Conservation (phyloP, 2,113 vertebrate genomes). For the Calidris pygmaea region DNA sequence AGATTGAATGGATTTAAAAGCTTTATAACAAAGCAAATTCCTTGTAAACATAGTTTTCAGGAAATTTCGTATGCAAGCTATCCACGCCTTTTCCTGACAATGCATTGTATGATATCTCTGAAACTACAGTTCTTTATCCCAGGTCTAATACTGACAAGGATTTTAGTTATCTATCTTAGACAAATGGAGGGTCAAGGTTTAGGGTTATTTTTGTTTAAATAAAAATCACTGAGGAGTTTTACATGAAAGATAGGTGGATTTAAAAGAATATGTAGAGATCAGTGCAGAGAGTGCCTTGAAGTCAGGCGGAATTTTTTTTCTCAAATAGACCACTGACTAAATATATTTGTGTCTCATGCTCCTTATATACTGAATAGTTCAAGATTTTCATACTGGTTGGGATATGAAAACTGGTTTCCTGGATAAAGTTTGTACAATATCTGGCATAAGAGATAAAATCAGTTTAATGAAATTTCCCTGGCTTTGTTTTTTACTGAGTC, state of each 20-base stretch:
- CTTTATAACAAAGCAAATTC: conserved; percentile 35
- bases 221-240: background rate
- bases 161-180: conserved; percentile 7
- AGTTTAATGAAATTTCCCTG: background rate
- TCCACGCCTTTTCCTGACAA: conserved; percentile 75
- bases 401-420: background rate
- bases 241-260: background rate
- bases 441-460: background rate
- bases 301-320: background rate
- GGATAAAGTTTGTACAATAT: background rate
- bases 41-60: conserved; percentile 72
- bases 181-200: background rate
- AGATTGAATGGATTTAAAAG: conserved; percentile 17
- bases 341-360: background rate
- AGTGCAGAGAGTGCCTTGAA: background rate
- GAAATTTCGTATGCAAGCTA: conserved; percentile 59
- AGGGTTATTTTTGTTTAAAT: background rate
- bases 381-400: background rate
- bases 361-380: background rate
- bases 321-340: background rate
- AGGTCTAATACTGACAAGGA: background rate
- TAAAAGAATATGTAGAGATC: background rate
- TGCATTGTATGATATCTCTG: conserved; percentile 28
- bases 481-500: background rate
- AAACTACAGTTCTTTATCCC: conserved; percentile 10